Conservation (phyloP, 2,113 vertebrate genomes). For the Urocolius indicus region DNA sequence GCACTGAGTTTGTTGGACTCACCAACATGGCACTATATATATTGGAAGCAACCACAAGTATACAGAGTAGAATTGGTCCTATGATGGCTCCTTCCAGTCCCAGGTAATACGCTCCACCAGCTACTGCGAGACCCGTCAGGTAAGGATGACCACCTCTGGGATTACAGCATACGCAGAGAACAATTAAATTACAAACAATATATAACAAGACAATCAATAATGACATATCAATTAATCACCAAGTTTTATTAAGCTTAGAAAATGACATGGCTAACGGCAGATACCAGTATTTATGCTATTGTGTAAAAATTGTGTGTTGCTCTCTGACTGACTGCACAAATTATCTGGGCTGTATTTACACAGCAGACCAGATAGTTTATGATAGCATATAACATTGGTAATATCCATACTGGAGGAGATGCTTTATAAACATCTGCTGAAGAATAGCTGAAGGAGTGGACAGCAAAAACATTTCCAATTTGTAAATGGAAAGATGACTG, state of each 20-base stretch:
- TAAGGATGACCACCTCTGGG: slow-evolving; percentile 95
- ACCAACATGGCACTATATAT: slow-evolving; percentile 98
- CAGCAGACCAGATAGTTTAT: not conserved
- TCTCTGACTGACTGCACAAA: not conserved
- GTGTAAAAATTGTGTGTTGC: no score
- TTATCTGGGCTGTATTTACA: not conserved
- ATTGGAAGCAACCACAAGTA: slow-evolving; percentile 96
- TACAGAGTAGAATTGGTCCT: slow-evolving; percentile 96
- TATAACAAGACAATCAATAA: not conserved
- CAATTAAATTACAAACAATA: not conserved
- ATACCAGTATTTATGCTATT: not conserved
- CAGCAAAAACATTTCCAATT: not conserved
- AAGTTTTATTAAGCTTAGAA: not conserved
- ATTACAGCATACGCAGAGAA: not conserved
- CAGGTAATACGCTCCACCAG: slow-evolving; percentile 95
- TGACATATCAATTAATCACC: not conserved
- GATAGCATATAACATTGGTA: fast-evolving
- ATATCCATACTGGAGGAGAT: not conserved
- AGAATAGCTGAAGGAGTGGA: not conserved
- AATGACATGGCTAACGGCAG: not conserved
- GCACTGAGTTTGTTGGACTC: slow-evolving; percentile 89
- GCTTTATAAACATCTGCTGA: not conserved
- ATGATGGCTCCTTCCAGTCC: slow-evolving; percentile 98
- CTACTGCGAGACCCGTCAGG: slow-evolving; percentile 94
- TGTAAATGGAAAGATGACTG: not conserved